These are phyloP conservation scores for Melanotaenia maccullochi DNA, from an alignment of 2,797 vertebrate species.

Conservation along the genomic window DNA sequence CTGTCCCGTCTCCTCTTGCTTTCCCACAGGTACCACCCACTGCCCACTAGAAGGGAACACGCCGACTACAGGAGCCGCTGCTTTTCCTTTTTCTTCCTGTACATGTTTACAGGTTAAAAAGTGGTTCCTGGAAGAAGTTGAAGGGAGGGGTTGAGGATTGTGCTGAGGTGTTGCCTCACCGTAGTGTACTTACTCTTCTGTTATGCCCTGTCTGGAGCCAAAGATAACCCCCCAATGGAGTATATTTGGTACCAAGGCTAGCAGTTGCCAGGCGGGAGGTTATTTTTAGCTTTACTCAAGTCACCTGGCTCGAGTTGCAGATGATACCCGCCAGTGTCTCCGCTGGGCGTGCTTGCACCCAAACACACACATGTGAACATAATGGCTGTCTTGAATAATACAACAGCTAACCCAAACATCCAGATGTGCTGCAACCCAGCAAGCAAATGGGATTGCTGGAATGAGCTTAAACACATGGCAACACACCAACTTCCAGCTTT, in stretches of 20 bases:
- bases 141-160: constrained; percentile 17
- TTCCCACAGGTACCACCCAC: constrained; percentile 58
- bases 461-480: neutral
- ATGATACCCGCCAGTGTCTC: constrained; percentile 59
- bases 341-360: constrained; percentile 30
- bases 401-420: constrained; percentile 60
- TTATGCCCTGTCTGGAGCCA: constrained; percentile 71
- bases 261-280: constrained; percentile 78
- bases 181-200: constrained; percentile 51
- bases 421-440: constrained; percentile 39
- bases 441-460: constrained; percentile 40
- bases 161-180: constrained; percentile 36
- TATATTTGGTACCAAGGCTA: constrained; percentile 71
- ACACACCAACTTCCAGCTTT: neutral
- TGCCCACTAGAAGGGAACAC: constrained; percentile 33
- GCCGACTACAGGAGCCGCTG: constrained; percentile 24
- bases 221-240: constrained; percentile 66
- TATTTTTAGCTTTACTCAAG: constrained; percentile 84
- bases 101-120: constrained; percentile 69
- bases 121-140: constrained; percentile 62
- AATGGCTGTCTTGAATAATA: constrained; percentile 49
- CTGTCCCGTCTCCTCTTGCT: constrained; percentile 3
- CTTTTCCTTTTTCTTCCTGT: constrained; percentile 9
- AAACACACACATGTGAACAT: constrained; percentile 52
- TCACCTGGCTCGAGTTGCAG: constrained; percentile 78